phyloP scores from a whole-genome alignment of 2,113 vertebrate genomes.

The Carollia perspicillata region DNA sequence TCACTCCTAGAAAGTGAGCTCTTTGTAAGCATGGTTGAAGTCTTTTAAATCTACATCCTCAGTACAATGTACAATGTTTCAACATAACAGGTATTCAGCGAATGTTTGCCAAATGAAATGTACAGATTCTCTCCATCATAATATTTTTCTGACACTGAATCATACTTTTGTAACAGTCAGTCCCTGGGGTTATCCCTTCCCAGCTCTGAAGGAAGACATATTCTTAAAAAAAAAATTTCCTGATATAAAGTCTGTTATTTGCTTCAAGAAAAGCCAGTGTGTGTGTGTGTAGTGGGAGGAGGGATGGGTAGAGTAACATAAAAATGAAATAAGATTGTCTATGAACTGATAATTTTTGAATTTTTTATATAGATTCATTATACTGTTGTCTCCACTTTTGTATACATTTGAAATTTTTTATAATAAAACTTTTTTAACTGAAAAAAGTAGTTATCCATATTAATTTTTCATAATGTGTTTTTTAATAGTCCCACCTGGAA shows the following conservation, averaged over 20 bases:
- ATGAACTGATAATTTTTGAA: neutral
- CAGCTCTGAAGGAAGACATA: slow-evolving; percentile 8
- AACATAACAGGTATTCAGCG: neutral
- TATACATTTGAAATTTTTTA: neutral
- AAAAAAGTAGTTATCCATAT: neutral
- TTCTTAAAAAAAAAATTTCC: neutral
- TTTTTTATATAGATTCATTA: neutral
- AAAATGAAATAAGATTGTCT: slow-evolving; percentile 1
- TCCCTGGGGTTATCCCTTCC: neutral
- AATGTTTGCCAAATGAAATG: neutral
- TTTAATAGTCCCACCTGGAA: slow-evolving; percentile 22
- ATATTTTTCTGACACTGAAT: slow-evolving; percentile 35
- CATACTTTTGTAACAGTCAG: neutral
- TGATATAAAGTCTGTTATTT: neutral
- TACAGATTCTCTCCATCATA: neutral
- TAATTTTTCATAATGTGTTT: neutral
- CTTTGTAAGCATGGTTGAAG: neutral
- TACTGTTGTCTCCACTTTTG: neutral
- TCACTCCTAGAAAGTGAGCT: neutral
- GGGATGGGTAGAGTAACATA: neutral
- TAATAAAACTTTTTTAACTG: neutral
- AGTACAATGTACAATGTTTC: neutral
- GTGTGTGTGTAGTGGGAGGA: neutral
- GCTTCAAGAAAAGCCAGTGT: neutral
- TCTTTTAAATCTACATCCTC: neutral